Percentiles rank a stretch among this genome's conserved stretches.
Conservation (phyloP, 2,888 invertebrate genomes). For the Microctonus brassicae region DNA sequence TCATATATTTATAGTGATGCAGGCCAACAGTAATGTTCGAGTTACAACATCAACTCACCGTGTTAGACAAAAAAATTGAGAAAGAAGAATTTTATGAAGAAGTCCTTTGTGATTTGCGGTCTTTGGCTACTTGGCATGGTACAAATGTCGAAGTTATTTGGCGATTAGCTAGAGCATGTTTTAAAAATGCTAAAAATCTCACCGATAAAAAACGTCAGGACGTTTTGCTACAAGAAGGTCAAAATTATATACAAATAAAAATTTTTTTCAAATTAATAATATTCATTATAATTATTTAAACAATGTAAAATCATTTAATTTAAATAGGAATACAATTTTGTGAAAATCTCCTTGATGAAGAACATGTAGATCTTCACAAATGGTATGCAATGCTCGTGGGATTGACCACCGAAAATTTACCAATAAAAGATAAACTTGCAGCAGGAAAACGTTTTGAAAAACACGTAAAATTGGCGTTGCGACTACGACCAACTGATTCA, state of each 20-base stretch:
- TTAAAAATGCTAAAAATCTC: constrained; percentile 50
- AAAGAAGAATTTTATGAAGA: constrained; percentile 46
- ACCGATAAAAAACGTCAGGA: constrained; percentile 48
- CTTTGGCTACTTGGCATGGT: constrained; percentile 53
- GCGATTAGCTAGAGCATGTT: constrained; percentile 62
- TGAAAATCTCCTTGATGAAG: constrained; percentile 71
- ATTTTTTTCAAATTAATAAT: not conserved
- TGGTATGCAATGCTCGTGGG: constrained; percentile 82
- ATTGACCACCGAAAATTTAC: constrained; percentile 73
- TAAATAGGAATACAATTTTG: constrained; percentile 73
- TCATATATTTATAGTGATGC: constrained; percentile 63
- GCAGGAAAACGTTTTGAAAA: constrained; percentile 78
- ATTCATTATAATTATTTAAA: not conserved
- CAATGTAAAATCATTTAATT: constrained; percentile 15
- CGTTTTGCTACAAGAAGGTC: constrained; percentile 58
- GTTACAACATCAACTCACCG: constrained; percentile 51
- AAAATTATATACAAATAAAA: constrained; percentile 10
- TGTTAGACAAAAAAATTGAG: constrained; percentile 54
- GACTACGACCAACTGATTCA: constrained; percentile 74
- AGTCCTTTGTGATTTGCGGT: constrained; percentile 54
- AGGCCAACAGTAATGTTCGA: constrained; percentile 59
- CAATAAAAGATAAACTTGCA: constrained; percentile 76
- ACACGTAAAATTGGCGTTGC: constrained; percentile 77
- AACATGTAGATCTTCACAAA: constrained; percentile 77
- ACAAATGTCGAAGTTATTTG: constrained; percentile 61